Percentiles rank a stretch among this genome's conserved stretches.
These are phyloP conservation scores for Yponomeuta cagnagella DNA, from an alignment of 2,888 invertebrate genomes.

Conservation along the genomic window DNA sequence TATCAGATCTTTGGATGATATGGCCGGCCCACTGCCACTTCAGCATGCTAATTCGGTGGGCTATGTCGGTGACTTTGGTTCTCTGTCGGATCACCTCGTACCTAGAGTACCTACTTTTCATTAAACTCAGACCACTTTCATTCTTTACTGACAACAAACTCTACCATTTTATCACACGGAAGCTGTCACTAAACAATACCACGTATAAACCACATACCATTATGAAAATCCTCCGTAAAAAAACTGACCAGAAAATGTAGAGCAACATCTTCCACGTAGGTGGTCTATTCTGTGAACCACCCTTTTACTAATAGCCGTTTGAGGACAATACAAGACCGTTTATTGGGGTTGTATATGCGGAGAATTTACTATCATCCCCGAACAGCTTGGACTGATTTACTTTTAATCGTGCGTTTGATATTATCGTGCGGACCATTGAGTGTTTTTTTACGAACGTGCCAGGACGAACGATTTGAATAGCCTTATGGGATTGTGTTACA, in stretches of 20 bases:
- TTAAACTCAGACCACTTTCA: neutral
- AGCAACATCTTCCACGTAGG: slow-evolving; percentile 55
- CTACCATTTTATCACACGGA: slow-evolving; percentile 43
- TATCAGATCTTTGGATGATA: too few relatives aligned
- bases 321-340: slow-evolving; percentile 40
- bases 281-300: slow-evolving; percentile 65
- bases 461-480: slow-evolving; percentile 6
- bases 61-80: too few relatives aligned
- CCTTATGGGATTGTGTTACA: slow-evolving; percentile 10
- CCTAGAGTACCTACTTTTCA: too few relatives aligned
- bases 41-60: too few relatives aligned
- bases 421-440: slow-evolving; percentile 51
- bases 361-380: slow-evolving; percentile 51
- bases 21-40: too few relatives aligned
- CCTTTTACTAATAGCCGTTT: slow-evolving; percentile 46
- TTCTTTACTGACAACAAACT: slow-evolving; percentile 44
- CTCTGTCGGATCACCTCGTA: too few relatives aligned
- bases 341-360: slow-evolving; percentile 36
- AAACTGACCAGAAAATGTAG: slow-evolving; percentile 40
- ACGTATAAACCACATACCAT: slow-evolving; percentile 22
- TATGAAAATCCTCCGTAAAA: slow-evolving; percentile 15
- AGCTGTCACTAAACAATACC: slow-evolving; percentile 23
- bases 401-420: slow-evolving; percentile 63
- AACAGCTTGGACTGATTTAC: slow-evolving; percentile 61
- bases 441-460: slow-evolving; percentile 51